Base-by-base conservation (phyloP, 30 jellyfish, hydroid and myxozoan genomes). In the Hydra vulgaris region DNA sequence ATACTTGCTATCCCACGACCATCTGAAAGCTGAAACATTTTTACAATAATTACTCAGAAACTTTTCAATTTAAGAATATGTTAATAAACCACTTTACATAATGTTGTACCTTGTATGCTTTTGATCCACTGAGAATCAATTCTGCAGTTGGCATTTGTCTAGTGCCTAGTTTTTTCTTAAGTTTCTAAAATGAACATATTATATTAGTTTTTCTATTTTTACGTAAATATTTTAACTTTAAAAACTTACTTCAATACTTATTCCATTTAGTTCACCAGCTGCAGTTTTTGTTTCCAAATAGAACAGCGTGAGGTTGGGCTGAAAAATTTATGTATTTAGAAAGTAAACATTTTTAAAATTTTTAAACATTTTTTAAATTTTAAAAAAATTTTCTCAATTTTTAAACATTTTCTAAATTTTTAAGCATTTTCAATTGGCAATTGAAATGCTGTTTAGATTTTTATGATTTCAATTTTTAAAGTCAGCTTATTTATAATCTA, bases 81-180 rank as follows among this genome's bases (percentile, higher is more conserved):
- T n/a, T n/a, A n/a, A n/a, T n/a, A n/a, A n/a, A n/a, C n/a, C n/a
- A n/a, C n/a, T n/a, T n/a, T n/a, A n/a, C n/a, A n/a, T n/a, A n/a
- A n/a, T n/a, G n/a, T n/a, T n/a, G n/a, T 0, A 80, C 84, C 25
- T 26, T 73, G 40, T 67, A 86, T 19, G 96, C 95, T 7, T 26
- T 54, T 12, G 95, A 75, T 12, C 96, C 96, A 75, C 84, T 95
- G 5, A 89, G 71, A 26, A 89, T 78, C 19, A 89, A 71, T 76
- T 89, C 96, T 15, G 94, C 96, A 24, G 96, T 89, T 20, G 96
- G 95, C 70, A 89, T 76, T 79, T 89, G 96, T 21, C 96, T 74
- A 7, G 96, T 89, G 18, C 96, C 96, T 19, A 89, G 92, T 70
- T 89, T 89, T 54, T 89, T 89, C 78, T 89, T 89, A 24, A 89